These are phyloP conservation scores for Gibbula magus DNA, from an alignment of 2,888 invertebrate genomes.

Conservation along the genomic window DNA sequence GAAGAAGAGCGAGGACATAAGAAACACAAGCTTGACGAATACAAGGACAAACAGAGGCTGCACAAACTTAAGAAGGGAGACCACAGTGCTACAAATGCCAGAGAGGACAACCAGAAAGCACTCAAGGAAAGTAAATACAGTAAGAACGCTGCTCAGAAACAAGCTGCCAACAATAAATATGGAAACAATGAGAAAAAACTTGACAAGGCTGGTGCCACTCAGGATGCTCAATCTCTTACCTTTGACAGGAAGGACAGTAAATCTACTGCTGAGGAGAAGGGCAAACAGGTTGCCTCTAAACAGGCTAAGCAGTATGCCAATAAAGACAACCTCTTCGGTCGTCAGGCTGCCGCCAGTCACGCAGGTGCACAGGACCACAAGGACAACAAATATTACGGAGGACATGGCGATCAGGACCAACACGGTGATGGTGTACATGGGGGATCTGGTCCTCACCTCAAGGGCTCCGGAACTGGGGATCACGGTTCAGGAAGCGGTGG, in stretches of 20 bases:
- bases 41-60: constrained; percentile 35
- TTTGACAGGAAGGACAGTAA: constrained; percentile 38
- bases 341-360: constrained; percentile 34
- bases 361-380: constrained; percentile 28
- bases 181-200: constrained; percentile 33
- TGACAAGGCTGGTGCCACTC: constrained; percentile 35
- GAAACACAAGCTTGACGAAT: constrained; percentile 30
- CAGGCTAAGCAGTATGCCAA: constrained; percentile 37
- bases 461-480: not conserved
- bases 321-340: constrained; percentile 33
- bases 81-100: constrained; percentile 27
- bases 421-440: not conserved
- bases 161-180: constrained; percentile 33
- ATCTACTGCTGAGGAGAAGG: constrained; percentile 33
- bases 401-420: constrained; percentile 25
- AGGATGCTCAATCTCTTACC: constrained; percentile 34
- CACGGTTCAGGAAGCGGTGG: constrained; percentile 35
- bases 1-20: constrained; percentile 37
- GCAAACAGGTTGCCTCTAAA: constrained; percentile 30
- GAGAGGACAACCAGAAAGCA: constrained; percentile 34
- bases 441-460: not conserved
- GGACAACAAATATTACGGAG: constrained; percentile 39
- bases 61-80: constrained; percentile 28
- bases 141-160: constrained; percentile 36
- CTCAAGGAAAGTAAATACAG: constrained; percentile 35